A percentile compares a stretch with the other conserved stretches of the same genome.
These are phyloP conservation scores for Agriopis aurantiaria DNA, from an alignment of 2,888 invertebrate species.

Conservation along the genomic window DNA sequence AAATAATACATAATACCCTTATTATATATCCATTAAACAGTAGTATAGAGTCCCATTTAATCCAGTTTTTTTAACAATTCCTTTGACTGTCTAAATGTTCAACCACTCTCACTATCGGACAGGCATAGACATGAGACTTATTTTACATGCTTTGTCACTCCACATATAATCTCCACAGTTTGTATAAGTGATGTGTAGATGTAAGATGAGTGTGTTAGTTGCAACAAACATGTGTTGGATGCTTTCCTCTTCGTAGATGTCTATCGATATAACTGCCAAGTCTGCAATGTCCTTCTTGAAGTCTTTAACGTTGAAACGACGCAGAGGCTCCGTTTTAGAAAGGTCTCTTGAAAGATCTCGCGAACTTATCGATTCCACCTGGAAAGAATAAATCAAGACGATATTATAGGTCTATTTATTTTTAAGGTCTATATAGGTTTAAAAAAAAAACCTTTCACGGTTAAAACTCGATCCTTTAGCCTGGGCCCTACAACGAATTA, in stretches of 20 bases:
- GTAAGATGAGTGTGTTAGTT: constrained; percentile 37
- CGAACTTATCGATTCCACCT: constrained; percentile 51
- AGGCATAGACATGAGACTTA: background rate
- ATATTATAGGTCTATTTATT: background rate
- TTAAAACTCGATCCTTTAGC: background rate
- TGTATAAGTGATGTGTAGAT: constrained; percentile 43
- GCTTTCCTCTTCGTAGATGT: constrained; percentile 45
- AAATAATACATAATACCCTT: background rate
- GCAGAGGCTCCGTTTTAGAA: constrained; percentile 6
- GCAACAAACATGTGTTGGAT: constrained; percentile 42
- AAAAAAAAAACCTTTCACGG: background rate
- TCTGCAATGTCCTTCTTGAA: constrained; percentile 22
- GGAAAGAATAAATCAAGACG: constrained; percentile 31
- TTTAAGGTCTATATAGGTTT: no score
- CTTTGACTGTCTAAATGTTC: background rate
- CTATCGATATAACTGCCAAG: constrained; percentile 36
- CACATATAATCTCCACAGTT: constrained; percentile 15
- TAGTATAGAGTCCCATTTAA: background rate
- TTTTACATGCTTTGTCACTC: background rate
- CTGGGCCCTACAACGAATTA: background rate
- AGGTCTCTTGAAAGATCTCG: constrained; percentile 1
- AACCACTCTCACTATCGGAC: background rate
- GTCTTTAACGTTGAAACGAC: constrained; percentile 26
- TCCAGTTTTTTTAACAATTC: background rate
- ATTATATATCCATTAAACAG: background rate